A percentile compares a stretch with the other conserved stretches of the same genome.
Conservation (phyloP, 2,888 invertebrate genomes). For the Dynastes maya region DNA sequence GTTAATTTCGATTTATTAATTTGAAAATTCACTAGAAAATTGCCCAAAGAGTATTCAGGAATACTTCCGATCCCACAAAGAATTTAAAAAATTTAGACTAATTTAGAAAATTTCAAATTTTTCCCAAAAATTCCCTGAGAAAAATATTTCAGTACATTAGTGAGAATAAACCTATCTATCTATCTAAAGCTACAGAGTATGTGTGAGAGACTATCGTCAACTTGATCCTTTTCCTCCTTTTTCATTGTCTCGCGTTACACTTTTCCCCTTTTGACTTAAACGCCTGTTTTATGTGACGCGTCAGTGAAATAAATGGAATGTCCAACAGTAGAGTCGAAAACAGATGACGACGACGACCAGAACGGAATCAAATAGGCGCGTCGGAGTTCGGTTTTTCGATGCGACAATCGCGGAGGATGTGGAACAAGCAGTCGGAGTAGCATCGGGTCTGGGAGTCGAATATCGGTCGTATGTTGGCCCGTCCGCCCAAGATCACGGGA, state of each 20-base stretch:
- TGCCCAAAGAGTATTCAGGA: too few species aligned
- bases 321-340: slow-evolving; percentile 8
- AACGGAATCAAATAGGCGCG: slow-evolving; percentile 12
- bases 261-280: slow-evolving; percentile 47
- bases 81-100: too few species aligned
- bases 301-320: slow-evolving; percentile 41
- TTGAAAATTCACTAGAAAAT: too few species aligned
- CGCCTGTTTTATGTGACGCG: slow-evolving; percentile 37
- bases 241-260: slow-evolving; percentile 26
- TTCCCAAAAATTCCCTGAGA: too few species aligned
- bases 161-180: too few species aligned
- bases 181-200: too few species aligned
- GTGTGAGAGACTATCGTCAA: background rate
- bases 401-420: slow-evolving; percentile 11
- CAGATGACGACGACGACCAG: slow-evolving; percentile 3
- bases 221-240: background rate
- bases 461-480: background rate
- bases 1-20: too few species aligned
- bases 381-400: background rate
- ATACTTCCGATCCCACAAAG: too few species aligned
- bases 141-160: too few species aligned
- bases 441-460: slow-evolving; percentile 10
- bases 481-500: slow-evolving; percentile 45
- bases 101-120: too few species aligned
- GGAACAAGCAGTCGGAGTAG: background rate